Evolutionary conservation across 2,113 vertebrate genomes (phyloP), one percentile per base, ranked within the genome.

Genomic region (Sander vitreus): DNA sequence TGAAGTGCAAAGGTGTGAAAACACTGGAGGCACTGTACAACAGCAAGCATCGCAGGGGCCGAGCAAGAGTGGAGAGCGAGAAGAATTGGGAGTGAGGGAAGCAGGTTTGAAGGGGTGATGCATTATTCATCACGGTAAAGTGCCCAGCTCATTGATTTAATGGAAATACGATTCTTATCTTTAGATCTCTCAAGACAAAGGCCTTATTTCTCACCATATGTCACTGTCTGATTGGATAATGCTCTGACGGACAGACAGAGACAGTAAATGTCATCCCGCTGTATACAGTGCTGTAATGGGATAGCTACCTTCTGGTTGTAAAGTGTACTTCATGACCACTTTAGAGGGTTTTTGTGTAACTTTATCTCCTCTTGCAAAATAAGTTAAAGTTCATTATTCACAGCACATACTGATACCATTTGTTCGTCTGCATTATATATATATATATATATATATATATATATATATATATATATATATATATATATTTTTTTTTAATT

Each of bases 141-240:
- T 91, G 80, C 90, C 91, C 91, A 89, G 89, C 89, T 85, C 89
- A 93, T 94, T 91, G 94, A 94, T 94, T 93, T 88, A 93, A 94
- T 94, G 93, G 91, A 93, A 94, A 94, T 92, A 90, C 79, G 71
- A 94, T 92, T 93, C 85, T 92, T 93, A 93, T 95, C 92, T 91
- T 93, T 86, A 82, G 93, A 94, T 91, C 89, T 90, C 87, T 76
- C 70, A 91, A 93, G 93, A 94, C 92, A 93, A 88, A 87, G 70
- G 80, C 88, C 81, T 80, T 86, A 92, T 92, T 93, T 89, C 90
- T 88, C 83, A 84, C 88, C 85, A 86, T 92, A 92, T 89, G 92
- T 94, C 92, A 93, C 81, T 78, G 94, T 93, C 91, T 90, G 88
- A 90, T 92, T 92, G 87, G 90, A 92, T 94, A 91, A 88, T 77